Evolutionary conservation across 30 jellyfish, hydroid and myxozoan genomes (phyloP).

Genomic region (Aurelia sp.): DNA sequence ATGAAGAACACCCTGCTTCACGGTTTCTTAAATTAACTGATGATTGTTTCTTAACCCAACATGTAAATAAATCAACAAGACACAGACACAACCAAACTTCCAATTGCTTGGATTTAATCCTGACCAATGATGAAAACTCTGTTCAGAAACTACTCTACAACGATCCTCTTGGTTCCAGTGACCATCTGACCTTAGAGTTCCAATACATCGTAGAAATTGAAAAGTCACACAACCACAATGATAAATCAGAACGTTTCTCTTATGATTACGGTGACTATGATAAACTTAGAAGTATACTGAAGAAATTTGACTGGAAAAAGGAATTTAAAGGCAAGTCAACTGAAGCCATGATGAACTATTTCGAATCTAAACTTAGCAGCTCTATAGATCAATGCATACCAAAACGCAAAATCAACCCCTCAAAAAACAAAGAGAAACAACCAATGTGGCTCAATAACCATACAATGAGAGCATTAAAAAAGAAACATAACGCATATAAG

Average conservation of each 20-base stretch:
- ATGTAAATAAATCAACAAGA: conserved; percentile 15
- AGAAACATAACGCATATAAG: conserved; percentile 3
- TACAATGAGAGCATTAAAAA: not conserved
- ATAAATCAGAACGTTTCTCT: too few relatives aligned
- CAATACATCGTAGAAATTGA: too few relatives aligned
- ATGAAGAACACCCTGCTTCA: too few relatives aligned
- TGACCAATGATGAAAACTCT: too few relatives aligned
- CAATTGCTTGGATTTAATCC: conserved; percentile 12
- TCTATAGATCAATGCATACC: conserved; percentile 1
- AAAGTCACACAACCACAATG: too few relatives aligned
- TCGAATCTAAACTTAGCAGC: conserved; percentile 7
- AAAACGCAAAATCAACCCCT: not conserved
- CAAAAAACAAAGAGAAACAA: not conserved
- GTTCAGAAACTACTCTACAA: too few relatives aligned
- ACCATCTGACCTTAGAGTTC: too few relatives aligned
- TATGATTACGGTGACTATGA: too few relatives aligned
- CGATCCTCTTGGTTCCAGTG: too few relatives aligned
- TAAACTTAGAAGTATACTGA: not conserved
- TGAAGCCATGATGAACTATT: conserved; percentile 6
- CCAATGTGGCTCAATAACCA: not conserved
- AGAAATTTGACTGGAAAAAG: not conserved
- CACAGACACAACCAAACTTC: not conserved
- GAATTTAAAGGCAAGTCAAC: not conserved
- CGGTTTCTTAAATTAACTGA: conserved; percentile 1
- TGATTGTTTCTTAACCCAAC: conserved; percentile 39